Evolutionary conservation across 2,888 invertebrate species (phyloP), one percentile per base, ranked within the genome.

Genomic region (Cerastoderma edule): DNA sequence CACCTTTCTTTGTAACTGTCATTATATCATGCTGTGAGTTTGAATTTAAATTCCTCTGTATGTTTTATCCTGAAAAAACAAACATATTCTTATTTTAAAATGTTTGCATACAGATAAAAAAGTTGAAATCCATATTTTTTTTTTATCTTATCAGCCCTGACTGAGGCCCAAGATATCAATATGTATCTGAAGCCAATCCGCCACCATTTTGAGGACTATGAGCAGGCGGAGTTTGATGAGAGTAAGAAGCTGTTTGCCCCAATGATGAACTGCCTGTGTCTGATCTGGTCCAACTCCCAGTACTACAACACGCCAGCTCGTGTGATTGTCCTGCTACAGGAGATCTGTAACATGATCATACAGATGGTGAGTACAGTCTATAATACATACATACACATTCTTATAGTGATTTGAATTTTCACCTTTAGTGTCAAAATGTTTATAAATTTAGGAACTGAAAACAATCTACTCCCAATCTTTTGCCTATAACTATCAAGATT

Each of bases 81-180:
- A n/a, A n/a, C n/a, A n/a, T n/a, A n/a, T n/a, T n/a, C n/a, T n/a
- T n/a, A n/a, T n/a, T n/a, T n/a, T n/a, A n/a, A n/a, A n/a, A n/a
- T n/a, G n/a, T n/a, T n/a, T n/a, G n/a, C n/a, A n/a, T n/a, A n/a
- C n/a, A n/a, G n/a, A n/a, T n/a, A n/a, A n/a, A n/a, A n/a, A n/a
- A n/a, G n/a, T n/a, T n/a, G n/a, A n/a, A n/a, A n/a, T n/a, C n/a
- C n/a, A n/a, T n/a, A n/a, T n/a, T n/a, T n/a, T n/a, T n/a, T 22
- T 32, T 65, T 32, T 64, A 44, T 1, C 67, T 13, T 39, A 22
- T 28, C 94, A 94, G 96, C 97, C 54, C 93, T 98, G 80, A 96
- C 96, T 0, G 98, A 99, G 94, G 97, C 98, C 13, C 96, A 96
- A 89, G 98, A 98, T 92, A 97, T 98, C 84, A 95, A 96, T 75